Evolutionary conservation across 2,113 vertebrate species (phyloP).

Genomic region (Phrynocephalus versicolor): DNA sequence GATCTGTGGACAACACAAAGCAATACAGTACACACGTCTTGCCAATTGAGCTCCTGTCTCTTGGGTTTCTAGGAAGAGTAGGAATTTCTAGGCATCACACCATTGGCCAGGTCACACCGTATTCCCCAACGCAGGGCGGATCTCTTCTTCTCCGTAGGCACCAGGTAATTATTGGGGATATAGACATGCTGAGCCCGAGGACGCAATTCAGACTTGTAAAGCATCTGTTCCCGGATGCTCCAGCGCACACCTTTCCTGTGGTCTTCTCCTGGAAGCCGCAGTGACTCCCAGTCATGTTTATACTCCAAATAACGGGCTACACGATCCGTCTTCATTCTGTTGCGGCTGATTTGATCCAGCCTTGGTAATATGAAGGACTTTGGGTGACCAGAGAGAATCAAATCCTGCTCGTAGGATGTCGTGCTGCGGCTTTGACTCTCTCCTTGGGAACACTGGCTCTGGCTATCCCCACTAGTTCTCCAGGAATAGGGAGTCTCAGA

Average conservation of each 20-base stretch:
- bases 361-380: conserved; percentile 72
- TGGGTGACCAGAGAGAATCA: background rate
- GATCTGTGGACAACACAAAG: background rate
- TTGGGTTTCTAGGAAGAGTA: conserved; percentile 24
- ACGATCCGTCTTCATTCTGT: conserved; percentile 64
- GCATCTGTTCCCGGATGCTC: conserved; percentile 67
- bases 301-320: conserved; percentile 71
- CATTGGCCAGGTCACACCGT: conserved; percentile 83
- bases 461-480: background rate
- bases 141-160: conserved; percentile 90
- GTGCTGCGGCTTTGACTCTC: conserved; percentile 3
- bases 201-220: conserved; percentile 48
- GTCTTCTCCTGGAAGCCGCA: conserved; percentile 69
- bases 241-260: conserved; percentile 60
- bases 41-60: background rate
- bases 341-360: conserved; percentile 51
- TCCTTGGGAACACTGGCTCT: background rate
- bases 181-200: conserved; percentile 59
- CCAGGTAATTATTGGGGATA: conserved; percentile 80
- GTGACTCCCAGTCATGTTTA: conserved; percentile 70
- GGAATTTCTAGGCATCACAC: conserved; percentile 71
- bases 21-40: background rate
- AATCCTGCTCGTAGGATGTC: conserved; percentile 34
- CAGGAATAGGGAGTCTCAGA: conserved; percentile 26
- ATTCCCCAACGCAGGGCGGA: conserved; percentile 84